Percentiles rank a stretch among this genome's conserved stretches.
These are phyloP conservation scores for Dicerorhinus sumatrensis DNA, from an alignment of 2,113 vertebrate species.

Conservation along the genomic window DNA sequence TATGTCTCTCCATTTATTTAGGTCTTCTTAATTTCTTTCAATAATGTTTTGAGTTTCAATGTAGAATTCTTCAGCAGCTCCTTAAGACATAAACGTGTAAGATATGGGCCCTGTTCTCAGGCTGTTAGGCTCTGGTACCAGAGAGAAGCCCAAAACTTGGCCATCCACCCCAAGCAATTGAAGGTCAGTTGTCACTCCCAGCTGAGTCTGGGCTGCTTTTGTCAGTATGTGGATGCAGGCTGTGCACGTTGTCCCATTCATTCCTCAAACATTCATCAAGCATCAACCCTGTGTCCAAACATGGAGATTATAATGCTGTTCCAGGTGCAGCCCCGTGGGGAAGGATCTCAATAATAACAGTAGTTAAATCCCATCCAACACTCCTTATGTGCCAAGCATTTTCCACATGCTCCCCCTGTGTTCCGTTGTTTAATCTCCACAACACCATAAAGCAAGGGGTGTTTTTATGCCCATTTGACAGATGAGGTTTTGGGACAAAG, in stretches of 20 bases:
- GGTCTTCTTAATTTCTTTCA: neutral
- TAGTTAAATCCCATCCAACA: neutral
- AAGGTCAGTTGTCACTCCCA: neutral
- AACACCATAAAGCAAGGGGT: neutral
- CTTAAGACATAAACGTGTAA: neutral
- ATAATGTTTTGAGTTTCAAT: neutral
- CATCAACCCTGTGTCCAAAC: neutral
- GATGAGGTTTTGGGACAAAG: neutral
- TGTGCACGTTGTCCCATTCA: fast-evolving
- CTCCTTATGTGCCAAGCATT: neutral
- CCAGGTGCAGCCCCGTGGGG: neutral
- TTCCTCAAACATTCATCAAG: neutral
- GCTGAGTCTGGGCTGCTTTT: no score
- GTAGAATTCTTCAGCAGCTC: neutral
- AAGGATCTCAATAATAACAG: neutral
- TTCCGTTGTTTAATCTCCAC: neutral
- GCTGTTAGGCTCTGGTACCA: no score
- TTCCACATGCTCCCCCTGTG: neutral
- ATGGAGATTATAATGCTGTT: neutral
- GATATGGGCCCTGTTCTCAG: no score
- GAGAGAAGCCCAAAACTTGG: neutral
- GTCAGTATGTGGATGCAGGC: fast-evolving
- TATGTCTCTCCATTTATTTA: neutral
- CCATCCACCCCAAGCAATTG: no score
- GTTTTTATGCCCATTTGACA: neutral